Conservation (phyloP, 2,113 vertebrate genomes). For the Zootoca vivipara region DNA sequence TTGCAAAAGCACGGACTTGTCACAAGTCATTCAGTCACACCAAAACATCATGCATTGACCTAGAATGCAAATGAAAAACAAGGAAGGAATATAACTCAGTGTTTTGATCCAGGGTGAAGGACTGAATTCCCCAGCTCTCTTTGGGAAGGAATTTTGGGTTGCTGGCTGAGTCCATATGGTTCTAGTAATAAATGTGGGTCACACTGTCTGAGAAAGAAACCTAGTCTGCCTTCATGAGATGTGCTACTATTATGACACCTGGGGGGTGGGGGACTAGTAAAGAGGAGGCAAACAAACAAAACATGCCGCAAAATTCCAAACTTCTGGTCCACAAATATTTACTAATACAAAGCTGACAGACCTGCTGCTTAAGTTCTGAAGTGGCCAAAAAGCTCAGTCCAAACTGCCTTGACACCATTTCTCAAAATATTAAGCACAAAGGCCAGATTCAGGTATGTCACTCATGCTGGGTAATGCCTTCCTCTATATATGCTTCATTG, state of each 20-base stretch:
- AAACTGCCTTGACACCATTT: slow-evolving; percentile 58
- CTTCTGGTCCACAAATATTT: slow-evolving; percentile 39
- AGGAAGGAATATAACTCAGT: slow-evolving; percentile 14
- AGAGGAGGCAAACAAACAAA: background rate
- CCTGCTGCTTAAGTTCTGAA: slow-evolving; percentile 49
- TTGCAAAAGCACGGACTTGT: background rate
- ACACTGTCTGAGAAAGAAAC: background rate
- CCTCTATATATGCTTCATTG: background rate
- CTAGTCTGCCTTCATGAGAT: background rate
- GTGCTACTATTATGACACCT: background rate
- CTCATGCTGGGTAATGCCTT: slow-evolving; percentile 11
- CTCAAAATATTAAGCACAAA: slow-evolving; percentile 55
- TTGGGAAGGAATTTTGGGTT: background rate
- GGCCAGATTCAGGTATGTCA: background rate
- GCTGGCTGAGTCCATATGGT: background rate
- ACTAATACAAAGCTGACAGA: slow-evolving; percentile 59
- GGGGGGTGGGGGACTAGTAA: slow-evolving; percentile 16
- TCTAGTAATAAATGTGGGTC: background rate
- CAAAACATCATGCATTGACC: background rate
- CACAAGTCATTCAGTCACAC: background rate
- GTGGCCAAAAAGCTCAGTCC: slow-evolving; percentile 53
- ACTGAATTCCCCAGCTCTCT: background rate
- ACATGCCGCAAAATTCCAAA: slow-evolving; percentile 44
- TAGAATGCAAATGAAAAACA: background rate
- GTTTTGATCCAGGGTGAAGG: slow-evolving; percentile 1